Evolutionary conservation across 2,797 vertebrate species (phyloP).

Genomic region (Hephaestus fuliginosus): DNA sequence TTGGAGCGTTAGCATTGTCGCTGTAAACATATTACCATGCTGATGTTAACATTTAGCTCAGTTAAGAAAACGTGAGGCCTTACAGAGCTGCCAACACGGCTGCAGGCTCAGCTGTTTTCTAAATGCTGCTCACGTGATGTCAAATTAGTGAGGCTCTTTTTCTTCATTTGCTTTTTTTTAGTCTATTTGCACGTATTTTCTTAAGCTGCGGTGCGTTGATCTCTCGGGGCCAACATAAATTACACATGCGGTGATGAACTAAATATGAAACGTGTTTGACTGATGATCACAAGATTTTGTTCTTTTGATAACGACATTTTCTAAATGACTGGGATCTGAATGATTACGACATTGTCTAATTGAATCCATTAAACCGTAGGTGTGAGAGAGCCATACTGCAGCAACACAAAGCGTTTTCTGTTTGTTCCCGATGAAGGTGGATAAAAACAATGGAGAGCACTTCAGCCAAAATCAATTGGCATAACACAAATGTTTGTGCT

Average conservation of each 20-base stretch:
- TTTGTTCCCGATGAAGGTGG: constrained; percentile 71
- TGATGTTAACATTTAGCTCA: too few species aligned
- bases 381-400: constrained; percentile 76
- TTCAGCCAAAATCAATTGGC: constrained; percentile 58
- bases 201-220: background rate
- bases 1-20: background rate
- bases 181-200: constrained; percentile 13
- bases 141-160: background rate
- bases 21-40: background rate
- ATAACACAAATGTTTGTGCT: constrained; percentile 44
- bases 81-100: background rate
- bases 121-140: background rate
- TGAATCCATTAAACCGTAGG: constrained; percentile 58
- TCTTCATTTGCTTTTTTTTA: constrained; percentile 3
- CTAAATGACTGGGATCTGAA: constrained; percentile 44
- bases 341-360: constrained; percentile 42
- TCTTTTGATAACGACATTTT: constrained; percentile 36
- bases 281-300: constrained; percentile 48
- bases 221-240: constrained; percentile 30
- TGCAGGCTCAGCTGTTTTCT: background rate
- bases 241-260: constrained; percentile 34
- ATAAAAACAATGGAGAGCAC: constrained; percentile 60
- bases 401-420: constrained; percentile 36
- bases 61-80: too few species aligned
- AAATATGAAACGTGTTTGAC: constrained; percentile 45